Evolutionary conservation across 2,113 vertebrate genomes (phyloP).

Genomic region (Macrotis lagotis): DNA sequence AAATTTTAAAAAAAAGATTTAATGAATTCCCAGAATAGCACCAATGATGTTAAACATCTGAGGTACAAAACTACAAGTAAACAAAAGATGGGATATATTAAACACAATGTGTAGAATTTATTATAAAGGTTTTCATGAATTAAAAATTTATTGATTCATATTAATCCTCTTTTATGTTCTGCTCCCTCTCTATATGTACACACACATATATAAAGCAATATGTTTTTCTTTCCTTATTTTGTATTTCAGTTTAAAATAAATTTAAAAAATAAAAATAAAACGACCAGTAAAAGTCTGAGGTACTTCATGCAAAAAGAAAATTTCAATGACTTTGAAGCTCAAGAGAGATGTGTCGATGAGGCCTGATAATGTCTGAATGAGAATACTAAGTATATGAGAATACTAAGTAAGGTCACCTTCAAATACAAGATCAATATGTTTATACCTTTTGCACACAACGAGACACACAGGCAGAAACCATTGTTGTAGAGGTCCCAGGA

Average conservation of each 20-base stretch:
- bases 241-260: too few relatives aligned
- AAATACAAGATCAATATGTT: not conserved
- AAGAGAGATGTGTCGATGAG: not conserved
- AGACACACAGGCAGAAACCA: slow-evolving; percentile 94
- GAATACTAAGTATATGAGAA: too few relatives aligned
- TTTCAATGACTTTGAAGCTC: not conserved
- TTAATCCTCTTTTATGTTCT: too few relatives aligned
- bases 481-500: slow-evolving; percentile 90
- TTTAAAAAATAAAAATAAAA: too few relatives aligned
- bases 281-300: not conserved
- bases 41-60: slow-evolving; percentile 15
- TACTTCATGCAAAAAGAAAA: not conserved
- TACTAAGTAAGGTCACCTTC: not conserved
- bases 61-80: too few relatives aligned
- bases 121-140: too few relatives aligned
- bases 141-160: too few relatives aligned
- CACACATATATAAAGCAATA: too few relatives aligned
- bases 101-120: too few relatives aligned
- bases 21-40: not conserved
- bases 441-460: slow-evolving; percentile 94
- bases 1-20: not conserved
- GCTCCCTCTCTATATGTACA: too few relatives aligned
- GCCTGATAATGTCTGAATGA: not conserved
- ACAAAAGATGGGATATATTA: too few relatives aligned
- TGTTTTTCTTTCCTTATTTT: too few relatives aligned